Percentiles rank a stretch among this genome's conserved stretches.
Evolutionary conservation across 2,797 vertebrate species (phyloP).

Genomic region (Rhinella marina): DNA sequence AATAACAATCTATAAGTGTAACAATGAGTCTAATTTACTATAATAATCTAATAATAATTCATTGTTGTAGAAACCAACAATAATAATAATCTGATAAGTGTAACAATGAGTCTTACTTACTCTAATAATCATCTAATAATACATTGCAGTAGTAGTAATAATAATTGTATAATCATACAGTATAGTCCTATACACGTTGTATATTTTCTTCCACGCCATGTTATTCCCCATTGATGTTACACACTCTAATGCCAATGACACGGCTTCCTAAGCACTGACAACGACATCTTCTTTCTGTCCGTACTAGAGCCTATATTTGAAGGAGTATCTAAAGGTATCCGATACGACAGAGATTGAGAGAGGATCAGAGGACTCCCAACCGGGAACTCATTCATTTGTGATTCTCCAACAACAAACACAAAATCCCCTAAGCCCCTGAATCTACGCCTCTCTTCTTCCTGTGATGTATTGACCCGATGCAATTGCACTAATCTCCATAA

Average conservation of each 20-base stretch:
- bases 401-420: slow-evolving; percentile 59
- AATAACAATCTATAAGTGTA: too few relatives aligned
- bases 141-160: too few relatives aligned
- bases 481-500: slow-evolving; percentile 59
- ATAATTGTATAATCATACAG: background rate
- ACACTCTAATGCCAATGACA: slow-evolving; percentile 7
- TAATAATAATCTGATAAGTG: too few relatives aligned
- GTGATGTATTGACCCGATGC: slow-evolving; percentile 56
- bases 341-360: slow-evolving; percentile 49
- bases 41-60: too few relatives aligned
- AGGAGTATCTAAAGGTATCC: slow-evolving; percentile 51
- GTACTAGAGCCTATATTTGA: slow-evolving; percentile 12
- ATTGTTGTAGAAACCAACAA: too few relatives aligned
- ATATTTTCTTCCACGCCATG: background rate
- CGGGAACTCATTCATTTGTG: slow-evolving; percentile 49
- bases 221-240: slow-evolving; percentile 10
- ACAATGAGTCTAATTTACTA: too few relatives aligned
- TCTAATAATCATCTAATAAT: too few relatives aligned
- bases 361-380: slow-evolving; percentile 57
- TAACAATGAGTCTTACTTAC: too few relatives aligned
- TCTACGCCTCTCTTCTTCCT: slow-evolving; percentile 56
- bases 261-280: background rate
- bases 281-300: slow-evolving; percentile 3
- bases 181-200: background rate
- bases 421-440: slow-evolving; percentile 58